A percentile compares a stretch with the other conserved stretches of the same genome.
These are phyloP conservation scores for Himantopus leucocephalus DNA, from an alignment of 2,113 vertebrate species.

Conservation along the genomic window DNA sequence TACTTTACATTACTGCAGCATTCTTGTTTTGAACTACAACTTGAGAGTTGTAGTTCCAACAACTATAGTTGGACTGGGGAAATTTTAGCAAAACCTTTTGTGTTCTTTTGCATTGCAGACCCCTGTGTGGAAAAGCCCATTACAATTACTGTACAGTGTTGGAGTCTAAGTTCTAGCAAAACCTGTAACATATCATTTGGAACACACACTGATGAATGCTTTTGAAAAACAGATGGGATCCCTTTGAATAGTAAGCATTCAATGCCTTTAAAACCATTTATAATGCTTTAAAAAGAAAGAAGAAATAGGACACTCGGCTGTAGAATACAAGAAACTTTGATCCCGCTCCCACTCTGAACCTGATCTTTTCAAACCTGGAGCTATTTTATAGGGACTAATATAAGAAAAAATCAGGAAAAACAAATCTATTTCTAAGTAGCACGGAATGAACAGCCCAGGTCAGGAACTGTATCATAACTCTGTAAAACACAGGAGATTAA, in stretches of 20 bases:
- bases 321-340: not conserved
- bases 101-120: conserved; percentile 33
- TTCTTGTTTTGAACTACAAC: not conserved
- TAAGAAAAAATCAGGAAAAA: not conserved
- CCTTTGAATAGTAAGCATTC: not conserved
- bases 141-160: conserved; percentile 25
- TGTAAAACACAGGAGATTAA: not conserved
- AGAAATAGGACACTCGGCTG: not conserved
- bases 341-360: not conserved
- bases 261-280: not conserved
- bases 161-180: conserved; percentile 6
- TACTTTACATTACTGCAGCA: not conserved
- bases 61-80: not conserved
- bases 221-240: not conserved
- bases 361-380: not conserved
- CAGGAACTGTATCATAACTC: not conserved
- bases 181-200: conserved; percentile 9
- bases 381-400: not conserved
- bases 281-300: not conserved
- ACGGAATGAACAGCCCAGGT: not conserved
- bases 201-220: not conserved
- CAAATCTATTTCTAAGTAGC: not conserved
- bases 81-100: not conserved
- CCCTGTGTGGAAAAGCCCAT: conserved; percentile 1
- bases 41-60: not conserved